Evolutionary conservation across 2,888 invertebrate species (phyloP).

Genomic region (Sympetrum striolatum): DNA sequence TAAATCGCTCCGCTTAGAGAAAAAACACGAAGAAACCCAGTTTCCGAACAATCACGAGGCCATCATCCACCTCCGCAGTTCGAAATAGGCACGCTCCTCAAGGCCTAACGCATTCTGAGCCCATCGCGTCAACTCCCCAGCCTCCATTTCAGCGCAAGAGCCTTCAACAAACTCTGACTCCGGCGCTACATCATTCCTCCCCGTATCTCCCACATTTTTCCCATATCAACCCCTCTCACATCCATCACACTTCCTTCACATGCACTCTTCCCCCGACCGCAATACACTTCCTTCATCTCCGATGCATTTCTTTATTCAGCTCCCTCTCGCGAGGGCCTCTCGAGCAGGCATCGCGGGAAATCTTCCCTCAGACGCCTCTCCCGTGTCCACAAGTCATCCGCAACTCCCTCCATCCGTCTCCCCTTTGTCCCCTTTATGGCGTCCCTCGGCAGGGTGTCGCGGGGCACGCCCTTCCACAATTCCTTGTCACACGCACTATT

Average conservation of each 20-base stretch:
- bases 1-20: background rate
- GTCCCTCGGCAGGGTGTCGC: background rate
- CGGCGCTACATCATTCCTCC: background rate
- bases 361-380: background rate
- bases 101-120: background rate
- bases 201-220: background rate
- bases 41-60: background rate
- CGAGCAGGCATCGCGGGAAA: background rate
- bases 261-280: background rate
- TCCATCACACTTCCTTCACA: conserved; percentile 19
- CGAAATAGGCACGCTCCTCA: background rate
- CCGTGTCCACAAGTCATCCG: background rate
- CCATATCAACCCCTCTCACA: background rate
- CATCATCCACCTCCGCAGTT: background rate
- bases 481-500: background rate
- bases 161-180: background rate
- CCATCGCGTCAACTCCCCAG: background rate
- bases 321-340: background rate
- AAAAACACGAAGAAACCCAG: background rate
- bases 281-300: conserved; percentile 10
- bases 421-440: background rate
- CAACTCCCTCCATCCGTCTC: background rate
- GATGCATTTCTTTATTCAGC: conserved; percentile 4
- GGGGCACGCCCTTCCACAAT: background rate
- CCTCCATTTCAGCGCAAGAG: background rate